phyloP scores from a whole-genome alignment of 2,797 vertebrate species.

The Eutrigla gurnardus region DNA sequence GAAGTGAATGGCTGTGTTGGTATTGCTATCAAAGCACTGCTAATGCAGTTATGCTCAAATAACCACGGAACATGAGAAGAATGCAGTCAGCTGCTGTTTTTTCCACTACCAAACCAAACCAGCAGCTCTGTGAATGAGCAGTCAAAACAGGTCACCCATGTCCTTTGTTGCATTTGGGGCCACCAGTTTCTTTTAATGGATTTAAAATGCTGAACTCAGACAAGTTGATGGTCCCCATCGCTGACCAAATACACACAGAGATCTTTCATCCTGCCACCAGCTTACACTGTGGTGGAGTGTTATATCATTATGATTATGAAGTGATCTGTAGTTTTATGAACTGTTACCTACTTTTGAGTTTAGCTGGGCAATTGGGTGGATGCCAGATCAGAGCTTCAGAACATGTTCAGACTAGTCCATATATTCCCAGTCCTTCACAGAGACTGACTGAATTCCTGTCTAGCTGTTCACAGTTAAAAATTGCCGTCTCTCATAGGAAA shows the following conservation, averaged over 20 bases:
- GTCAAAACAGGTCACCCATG: slow-evolving; percentile 71
- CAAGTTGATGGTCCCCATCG: slow-evolving; percentile 24
- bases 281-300: slow-evolving; percentile 55
- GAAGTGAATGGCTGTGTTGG: slow-evolving; percentile 43
- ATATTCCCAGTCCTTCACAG: slow-evolving; percentile 34
- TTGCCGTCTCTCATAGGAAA: not conserved
- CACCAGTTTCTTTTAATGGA: slow-evolving; percentile 70
- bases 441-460: slow-evolving; percentile 49
- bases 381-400: slow-evolving; percentile 54
- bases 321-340: slow-evolving; percentile 60
- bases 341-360: slow-evolving; percentile 62
- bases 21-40: slow-evolving; percentile 63
- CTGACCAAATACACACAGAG: slow-evolving; percentile 51
- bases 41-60: slow-evolving; percentile 70
- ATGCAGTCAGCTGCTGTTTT: slow-evolving; percentile 62
- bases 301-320: slow-evolving; percentile 58
- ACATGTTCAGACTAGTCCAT: slow-evolving; percentile 73
- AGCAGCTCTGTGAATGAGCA: slow-evolving; percentile 59
- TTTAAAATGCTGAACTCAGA: slow-evolving; percentile 60
- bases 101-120: slow-evolving; percentile 47
- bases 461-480: slow-evolving; percentile 41
- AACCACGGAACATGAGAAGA: slow-evolving; percentile 68
- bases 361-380: slow-evolving; percentile 49
- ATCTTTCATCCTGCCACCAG: slow-evolving; percentile 52
- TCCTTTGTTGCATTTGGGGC: slow-evolving; percentile 60